phyloP scores from a whole-genome alignment of 2,113 vertebrate species.

The Hemibagrus wyckioides region DNA sequence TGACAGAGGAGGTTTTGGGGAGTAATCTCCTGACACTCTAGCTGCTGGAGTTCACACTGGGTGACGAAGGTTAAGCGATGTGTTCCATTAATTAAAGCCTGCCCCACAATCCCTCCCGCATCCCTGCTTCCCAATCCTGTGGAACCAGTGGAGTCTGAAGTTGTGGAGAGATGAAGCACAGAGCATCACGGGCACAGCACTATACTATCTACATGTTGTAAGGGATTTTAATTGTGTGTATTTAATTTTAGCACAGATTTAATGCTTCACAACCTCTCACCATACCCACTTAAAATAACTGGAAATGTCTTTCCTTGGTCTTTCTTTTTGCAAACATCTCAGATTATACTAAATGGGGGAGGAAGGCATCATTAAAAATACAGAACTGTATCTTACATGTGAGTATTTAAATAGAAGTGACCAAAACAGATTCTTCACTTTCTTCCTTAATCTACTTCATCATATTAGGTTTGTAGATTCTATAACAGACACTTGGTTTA shows the following conservation, averaged over 20 bases:
- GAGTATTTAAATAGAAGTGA: neutral
- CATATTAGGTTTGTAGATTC: neutral
- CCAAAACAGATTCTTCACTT: neutral
- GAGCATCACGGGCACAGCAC: conserved; percentile 36
- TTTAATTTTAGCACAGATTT: conserved; percentile 57
- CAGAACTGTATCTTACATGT: neutral
- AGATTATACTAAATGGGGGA: conserved; percentile 46
- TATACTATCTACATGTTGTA: conserved; percentile 56
- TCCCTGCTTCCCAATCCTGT: conserved; percentile 51
- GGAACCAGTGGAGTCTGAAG: conserved; percentile 49
- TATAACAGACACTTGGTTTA: neutral
- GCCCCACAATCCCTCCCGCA: conserved; percentile 59
- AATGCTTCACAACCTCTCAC: conserved; percentile 50
- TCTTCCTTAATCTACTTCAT: neutral
- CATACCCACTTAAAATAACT: conserved; percentile 53
- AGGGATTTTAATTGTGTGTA: conserved; percentile 55
- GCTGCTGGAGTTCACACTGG: conserved; percentile 36
- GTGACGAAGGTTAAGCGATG: conserved; percentile 45
- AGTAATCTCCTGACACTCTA: conserved; percentile 26
- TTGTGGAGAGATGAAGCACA: conserved; percentile 49
- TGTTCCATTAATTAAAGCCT: conserved; percentile 65
- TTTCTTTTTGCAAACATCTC: neutral
- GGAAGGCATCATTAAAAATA: conserved; percentile 62
- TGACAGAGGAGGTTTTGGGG: neutral
- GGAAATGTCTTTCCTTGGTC: conserved; percentile 36